These are phyloP conservation scores for Mythimna lalbum DNA, from an alignment of 2,888 invertebrate genomes.

Conservation along the genomic window DNA sequence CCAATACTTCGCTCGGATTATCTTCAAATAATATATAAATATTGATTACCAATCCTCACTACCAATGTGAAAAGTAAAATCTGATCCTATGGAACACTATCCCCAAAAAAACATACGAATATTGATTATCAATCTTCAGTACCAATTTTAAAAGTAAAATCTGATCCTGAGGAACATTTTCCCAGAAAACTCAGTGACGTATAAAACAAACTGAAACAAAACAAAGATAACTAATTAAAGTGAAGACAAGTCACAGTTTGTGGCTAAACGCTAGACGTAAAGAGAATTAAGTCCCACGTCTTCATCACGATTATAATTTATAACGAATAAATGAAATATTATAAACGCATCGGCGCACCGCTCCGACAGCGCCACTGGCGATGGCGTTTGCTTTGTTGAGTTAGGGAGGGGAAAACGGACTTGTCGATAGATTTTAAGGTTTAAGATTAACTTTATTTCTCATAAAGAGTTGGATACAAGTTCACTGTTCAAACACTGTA, in stretches of 20 bases:
- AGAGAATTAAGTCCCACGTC: slow-evolving; percentile 79
- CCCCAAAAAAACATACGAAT: too few species aligned
- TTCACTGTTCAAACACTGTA: too few species aligned
- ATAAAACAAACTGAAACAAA: slow-evolving; percentile 30
- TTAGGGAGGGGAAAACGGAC: slow-evolving; percentile 70
- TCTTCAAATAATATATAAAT: too few species aligned
- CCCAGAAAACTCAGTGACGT: background rate
- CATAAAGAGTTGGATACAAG: too few species aligned
- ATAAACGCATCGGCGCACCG: slow-evolving; percentile 90
- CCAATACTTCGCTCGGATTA: too few species aligned
- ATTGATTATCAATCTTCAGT: too few species aligned
- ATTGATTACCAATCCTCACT: too few species aligned
- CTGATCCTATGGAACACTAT: too few species aligned
- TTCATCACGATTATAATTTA: slow-evolving; percentile 88
- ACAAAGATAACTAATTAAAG: slow-evolving; percentile 55
- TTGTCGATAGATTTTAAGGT: slow-evolving; percentile 31
- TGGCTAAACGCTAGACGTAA: slow-evolving; percentile 67
- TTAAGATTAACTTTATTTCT: too few species aligned
- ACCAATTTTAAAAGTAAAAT: background rate
- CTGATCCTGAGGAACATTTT: background rate
- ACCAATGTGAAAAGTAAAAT: too few species aligned
- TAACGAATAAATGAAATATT: slow-evolving; percentile 91
- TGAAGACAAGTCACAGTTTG: slow-evolving; percentile 43
- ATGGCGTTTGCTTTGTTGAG: slow-evolving; percentile 89
- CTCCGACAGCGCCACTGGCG: slow-evolving; percentile 90